Base-by-base conservation (phyloP, 2,797 vertebrate genomes). In the Phataginus tricuspis region DNA sequence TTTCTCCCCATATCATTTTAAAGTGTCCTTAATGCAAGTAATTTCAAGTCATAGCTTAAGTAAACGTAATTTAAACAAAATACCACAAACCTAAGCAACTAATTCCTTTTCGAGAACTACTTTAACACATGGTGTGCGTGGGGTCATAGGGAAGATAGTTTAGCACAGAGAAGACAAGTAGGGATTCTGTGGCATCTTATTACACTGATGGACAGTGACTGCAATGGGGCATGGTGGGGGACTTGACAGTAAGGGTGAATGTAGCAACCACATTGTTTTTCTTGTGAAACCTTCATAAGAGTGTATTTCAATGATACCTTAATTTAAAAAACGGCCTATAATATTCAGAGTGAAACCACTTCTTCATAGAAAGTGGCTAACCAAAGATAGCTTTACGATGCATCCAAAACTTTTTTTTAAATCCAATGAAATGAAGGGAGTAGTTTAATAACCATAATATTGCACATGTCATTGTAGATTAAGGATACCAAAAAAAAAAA, bases 361-460 rank as follows among this genome's bases (percentile, higher is more conserved):
- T 71, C 68, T 95, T 88, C 80, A 75, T 14, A 90, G 11, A 71
- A 27, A 4, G 14, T 79, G 19, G 55, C 42, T 86, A 91, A 85
- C 21, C 59, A 88, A 96, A 96, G n/a, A 92, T 2, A 74, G 72
- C 10, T 94, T 94, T 85, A 83, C 42, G 49, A 45, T 7, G 11
- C 45, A 45, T 45, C 10, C 9, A 11, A 45, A 45, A 45, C 8
- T 45, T 45, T 45, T 45, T 45, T 45, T 11, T 10, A 85, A 90
- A 89, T 42, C 31, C 96, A 85, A 91, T 71, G 57, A 96, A 96
- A 94, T 93, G 39, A 88, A 45, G 14, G 39, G 39, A 39, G 39
- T 39, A 39, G 39, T 39, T 39, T 39, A 39, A 39, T 39, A 39
- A 39, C 39, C 39, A 39, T 39, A 39, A 39, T 39, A 39, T 39